Evolutionary conservation across 2,888 invertebrate genomes (phyloP), one percentile per base, ranked within the genome.

Genomic region (Rotaria sp.): DNA sequence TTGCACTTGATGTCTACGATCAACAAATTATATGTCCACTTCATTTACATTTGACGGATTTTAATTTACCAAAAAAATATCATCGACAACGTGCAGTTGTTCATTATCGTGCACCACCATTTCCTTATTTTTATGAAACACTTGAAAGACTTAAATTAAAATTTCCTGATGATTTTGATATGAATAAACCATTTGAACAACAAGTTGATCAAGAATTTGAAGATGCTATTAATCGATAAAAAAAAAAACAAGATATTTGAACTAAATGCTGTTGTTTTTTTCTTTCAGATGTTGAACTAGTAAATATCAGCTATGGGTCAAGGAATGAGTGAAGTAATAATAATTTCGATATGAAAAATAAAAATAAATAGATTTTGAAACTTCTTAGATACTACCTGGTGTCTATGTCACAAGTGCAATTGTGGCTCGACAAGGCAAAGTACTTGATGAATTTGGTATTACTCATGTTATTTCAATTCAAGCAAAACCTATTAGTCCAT

Each of bases 111-210:
- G 80, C 80, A 45, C 26, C 3, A 80, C 80, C 80, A n/a, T 80
- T 80, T 45, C 80, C 80, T 8, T 80, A 80, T 45, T 80, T 80
- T 80, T 45, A 80, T 45, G 80, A 80, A 80, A 80, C 80, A n/a
- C 38, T 80, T 11, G 45, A 80, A 80, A 26, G 80, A 13, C n/a
- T 80, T 2, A 80, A 80, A 13, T 21, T 80, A 45, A 41, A 41
- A 45, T 80, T 80, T 80, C 80, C 80, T 13, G 45, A 45, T 4
- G 41, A 80, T 45, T 45, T 45, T 45, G 45, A 80, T 80, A 45
- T 80, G 30, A 30, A 67, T 67, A 67, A 15, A 67, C 67, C 67
- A 67, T 67, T 67, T 21, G 67, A 67, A 67, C 35, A 67, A 21
- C 67, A 67, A 4, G 21, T 30, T 21, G 67, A 67, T 67, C 5